A percentile compares a stretch with the other conserved stretches of the same genome.
These are phyloP conservation scores for Pyrrhura leucotis DNA, from an alignment of 2,797 vertebrate genomes.

Conservation along the genomic window DNA sequence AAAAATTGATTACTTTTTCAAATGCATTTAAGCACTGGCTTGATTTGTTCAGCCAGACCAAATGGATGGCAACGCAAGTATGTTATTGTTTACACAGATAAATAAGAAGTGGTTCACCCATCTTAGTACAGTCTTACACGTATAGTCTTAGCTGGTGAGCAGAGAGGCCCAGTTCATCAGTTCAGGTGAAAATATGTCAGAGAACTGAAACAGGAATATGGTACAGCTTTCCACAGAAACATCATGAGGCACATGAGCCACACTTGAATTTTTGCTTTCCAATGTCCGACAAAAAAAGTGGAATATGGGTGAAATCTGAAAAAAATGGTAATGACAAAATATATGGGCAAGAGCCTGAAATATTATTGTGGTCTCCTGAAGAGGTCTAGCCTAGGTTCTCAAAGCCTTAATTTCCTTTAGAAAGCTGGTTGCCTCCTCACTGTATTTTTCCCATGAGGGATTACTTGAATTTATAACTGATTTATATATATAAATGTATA, in stretches of 20 bases:
- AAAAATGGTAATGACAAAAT: background rate
- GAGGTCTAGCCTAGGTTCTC: background rate
- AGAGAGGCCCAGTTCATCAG: background rate
- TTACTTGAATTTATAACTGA: background rate
- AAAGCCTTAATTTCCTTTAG: background rate
- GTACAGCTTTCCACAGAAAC: background rate
- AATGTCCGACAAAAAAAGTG: background rate
- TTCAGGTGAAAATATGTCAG: background rate
- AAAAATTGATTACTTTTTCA: background rate
- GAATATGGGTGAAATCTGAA: background rate
- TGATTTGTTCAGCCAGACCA: background rate
- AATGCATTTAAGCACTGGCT: background rate
- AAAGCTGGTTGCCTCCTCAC: fast-evolving
- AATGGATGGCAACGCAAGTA: background rate
- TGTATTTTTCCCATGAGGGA: background rate
- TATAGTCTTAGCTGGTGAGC: background rate
- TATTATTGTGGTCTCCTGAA: background rate
- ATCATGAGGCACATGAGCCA: background rate
- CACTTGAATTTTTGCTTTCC: background rate
- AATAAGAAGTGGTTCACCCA: background rate
- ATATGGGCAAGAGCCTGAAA: background rate
- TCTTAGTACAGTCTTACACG: background rate
- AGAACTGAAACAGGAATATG: background rate
- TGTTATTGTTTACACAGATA: background rate
- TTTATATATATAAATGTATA: background rate